Percentiles rank a stretch among this genome's conserved stretches.
These are phyloP conservation scores for Pyrocoelia pectoralis DNA, from an alignment of 2,888 invertebrate genomes.

Conservation along the genomic window DNA sequence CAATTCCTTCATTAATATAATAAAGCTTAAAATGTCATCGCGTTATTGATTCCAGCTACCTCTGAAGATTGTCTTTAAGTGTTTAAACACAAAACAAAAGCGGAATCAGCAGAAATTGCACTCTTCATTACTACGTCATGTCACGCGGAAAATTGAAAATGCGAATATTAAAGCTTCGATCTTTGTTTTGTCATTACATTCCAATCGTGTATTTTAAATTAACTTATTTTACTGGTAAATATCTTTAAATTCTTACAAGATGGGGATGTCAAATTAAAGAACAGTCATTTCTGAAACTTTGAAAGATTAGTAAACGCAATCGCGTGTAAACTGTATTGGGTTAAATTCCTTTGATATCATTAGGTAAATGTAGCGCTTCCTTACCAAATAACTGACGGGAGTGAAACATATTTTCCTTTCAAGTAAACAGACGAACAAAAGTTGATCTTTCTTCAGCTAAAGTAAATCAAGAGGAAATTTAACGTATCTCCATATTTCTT, in stretches of 20 bases:
- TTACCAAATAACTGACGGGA: not conserved
- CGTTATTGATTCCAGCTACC: constrained; percentile 19
- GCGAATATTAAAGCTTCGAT: constrained; percentile 30
- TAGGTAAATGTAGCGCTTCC: not conserved
- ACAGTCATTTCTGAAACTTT: not conserved
- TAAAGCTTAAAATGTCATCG: not conserved
- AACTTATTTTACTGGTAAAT: too few species aligned
- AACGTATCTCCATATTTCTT: too few species aligned
- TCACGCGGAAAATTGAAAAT: constrained; percentile 47
- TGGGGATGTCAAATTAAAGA: too few species aligned
- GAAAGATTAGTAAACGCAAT: constrained; percentile 7
- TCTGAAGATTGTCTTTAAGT: constrained; percentile 19
- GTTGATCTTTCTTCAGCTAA: not conserved
- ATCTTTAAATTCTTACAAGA: too few species aligned
- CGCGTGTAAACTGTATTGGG: not conserved
- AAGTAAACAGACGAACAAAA: not conserved
- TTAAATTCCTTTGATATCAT: constrained; percentile 7
- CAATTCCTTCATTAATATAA: not conserved
- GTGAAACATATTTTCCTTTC: not conserved
- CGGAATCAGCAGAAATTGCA: constrained; percentile 46
- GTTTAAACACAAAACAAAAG: constrained; percentile 49
- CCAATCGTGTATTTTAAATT: constrained; percentile 6
- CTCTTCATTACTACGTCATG: constrained; percentile 46
- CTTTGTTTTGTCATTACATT: not conserved
- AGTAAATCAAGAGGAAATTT: not conserved